Percentiles rank a stretch among this genome's conserved stretches.
These are phyloP conservation scores for Hystrix brachyura DNA, from an alignment of 2,113 vertebrate genomes.

Conservation along the genomic window DNA sequence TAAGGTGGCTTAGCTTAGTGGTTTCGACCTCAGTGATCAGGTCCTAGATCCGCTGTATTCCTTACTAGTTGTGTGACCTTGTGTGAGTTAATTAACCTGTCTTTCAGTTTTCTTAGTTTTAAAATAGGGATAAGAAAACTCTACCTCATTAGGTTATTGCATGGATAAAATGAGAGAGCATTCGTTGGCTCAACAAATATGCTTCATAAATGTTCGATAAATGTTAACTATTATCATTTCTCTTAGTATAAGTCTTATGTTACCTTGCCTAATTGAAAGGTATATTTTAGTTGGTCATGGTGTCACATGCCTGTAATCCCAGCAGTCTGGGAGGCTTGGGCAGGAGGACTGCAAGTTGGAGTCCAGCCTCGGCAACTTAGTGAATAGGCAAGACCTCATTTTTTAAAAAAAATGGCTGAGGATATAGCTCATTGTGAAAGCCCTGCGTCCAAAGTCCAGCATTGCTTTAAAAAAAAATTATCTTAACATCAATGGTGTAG, in stretches of 20 bases:
- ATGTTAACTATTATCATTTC: conserved; percentile 50
- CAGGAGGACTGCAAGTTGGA: no score
- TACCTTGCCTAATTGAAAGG: conserved; percentile 9
- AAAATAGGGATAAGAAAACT: neutral
- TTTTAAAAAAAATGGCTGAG: no score
- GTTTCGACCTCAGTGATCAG: rapidly evolving
- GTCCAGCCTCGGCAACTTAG: no score
- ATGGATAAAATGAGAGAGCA: neutral
- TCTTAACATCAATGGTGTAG: neutral
- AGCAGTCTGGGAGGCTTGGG: no score
- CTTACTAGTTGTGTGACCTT: neutral
- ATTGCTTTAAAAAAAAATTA: no score
- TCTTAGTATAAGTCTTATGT: neutral
- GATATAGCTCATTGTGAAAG: no score
- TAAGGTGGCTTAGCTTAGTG: neutral
- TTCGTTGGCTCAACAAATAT: neutral
- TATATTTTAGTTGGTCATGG: neutral
- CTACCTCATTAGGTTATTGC: neutral
- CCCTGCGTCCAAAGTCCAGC: no score
- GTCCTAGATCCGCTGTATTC: neutral
- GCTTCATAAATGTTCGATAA: conserved; percentile 3
- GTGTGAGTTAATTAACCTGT: neutral
- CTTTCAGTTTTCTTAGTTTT: neutral
- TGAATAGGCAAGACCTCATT: no score
- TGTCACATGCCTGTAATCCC: no score